A percentile compares a stretch with the other conserved stretches of the same genome.
These are phyloP conservation scores for Castor canadensis DNA, from an alignment of 2,113 vertebrate species.

Conservation along the genomic window DNA sequence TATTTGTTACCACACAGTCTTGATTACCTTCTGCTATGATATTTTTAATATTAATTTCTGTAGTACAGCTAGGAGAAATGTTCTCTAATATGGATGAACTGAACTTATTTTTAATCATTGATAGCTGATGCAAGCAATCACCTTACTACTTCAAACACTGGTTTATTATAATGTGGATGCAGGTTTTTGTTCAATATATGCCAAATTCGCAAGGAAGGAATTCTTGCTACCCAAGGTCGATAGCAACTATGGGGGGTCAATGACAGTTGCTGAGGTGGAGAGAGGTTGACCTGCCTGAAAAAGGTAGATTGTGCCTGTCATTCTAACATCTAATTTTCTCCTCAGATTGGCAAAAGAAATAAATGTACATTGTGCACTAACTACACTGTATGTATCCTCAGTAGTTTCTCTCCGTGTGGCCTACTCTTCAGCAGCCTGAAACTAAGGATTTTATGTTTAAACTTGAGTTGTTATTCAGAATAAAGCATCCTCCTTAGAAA, in stretches of 20 bases:
- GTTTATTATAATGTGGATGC: neutral
- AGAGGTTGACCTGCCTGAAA: neutral
- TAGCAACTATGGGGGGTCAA: neutral
- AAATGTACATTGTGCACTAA: neutral
- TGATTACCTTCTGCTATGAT: neutral
- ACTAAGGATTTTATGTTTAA: neutral
- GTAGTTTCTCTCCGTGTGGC: neutral
- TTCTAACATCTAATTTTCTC: neutral
- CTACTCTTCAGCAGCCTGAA: neutral
- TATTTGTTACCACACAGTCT: neutral
- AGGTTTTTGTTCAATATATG: neutral
- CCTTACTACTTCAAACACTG: neutral
- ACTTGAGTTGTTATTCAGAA: neutral
- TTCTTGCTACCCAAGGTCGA: neutral
- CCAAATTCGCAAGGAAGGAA: neutral
- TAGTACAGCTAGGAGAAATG: neutral
- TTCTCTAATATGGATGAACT: neutral
- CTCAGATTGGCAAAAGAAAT: neutral
- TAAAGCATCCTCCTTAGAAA: neutral
- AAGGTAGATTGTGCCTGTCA: neutral
- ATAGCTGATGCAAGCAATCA: neutral
- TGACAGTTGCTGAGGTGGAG: neutral
- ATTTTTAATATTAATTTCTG: constrained; percentile 24
- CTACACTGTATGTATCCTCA: neutral
- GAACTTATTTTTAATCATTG: neutral